Evolutionary conservation across 2,888 invertebrate species (phyloP), one percentile per base, ranked within the genome.

Genomic region (Ochropleura plecta): DNA sequence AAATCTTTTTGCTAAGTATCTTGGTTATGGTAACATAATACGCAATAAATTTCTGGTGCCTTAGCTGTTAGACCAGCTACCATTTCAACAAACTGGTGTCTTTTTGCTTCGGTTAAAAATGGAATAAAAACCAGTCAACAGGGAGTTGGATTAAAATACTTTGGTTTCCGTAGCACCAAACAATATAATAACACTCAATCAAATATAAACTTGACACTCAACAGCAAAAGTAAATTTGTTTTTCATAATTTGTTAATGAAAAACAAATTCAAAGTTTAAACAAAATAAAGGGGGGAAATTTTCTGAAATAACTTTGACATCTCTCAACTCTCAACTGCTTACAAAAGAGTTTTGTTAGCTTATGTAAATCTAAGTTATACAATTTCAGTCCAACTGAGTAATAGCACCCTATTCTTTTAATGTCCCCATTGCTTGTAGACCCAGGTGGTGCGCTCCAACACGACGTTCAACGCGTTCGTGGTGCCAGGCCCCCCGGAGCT

Each of bases 381-480:
- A 59, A 42, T 59, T 57, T 30, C 57, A 30, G 3, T 7, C 14
- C 30, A 57, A 30, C 30, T 57, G 30, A 30, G 7, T 30, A 16
- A 16, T 30, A 57, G 30, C 30, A 16, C 16, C 30, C 16, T 8
- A 40, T 16, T 16, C 3, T 12, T n/a, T 70, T 5, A 70, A 7
- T 7, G 0, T 44, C 6, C 12, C 12, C 4, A 3, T 67, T 49
- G 46, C 49, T 82, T 83, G 0, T 91, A 98, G 98, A 97, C 97
- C 60, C 98, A 98, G 95, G 94, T 97, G 60, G 97, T 98, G 1
- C 96, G 95, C 82, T 97, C 97, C 0, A 98, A 98, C 89, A 97
- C 98, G 0, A 98, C 98, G 0, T 98, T 98, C 95, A 98, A 98
- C 91, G 98, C 98, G 0, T 98, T 97, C 92, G 95, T 98, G 72